Base-by-base conservation (phyloP, 2,797 vertebrate species). In the Pampus argenteus region DNA sequence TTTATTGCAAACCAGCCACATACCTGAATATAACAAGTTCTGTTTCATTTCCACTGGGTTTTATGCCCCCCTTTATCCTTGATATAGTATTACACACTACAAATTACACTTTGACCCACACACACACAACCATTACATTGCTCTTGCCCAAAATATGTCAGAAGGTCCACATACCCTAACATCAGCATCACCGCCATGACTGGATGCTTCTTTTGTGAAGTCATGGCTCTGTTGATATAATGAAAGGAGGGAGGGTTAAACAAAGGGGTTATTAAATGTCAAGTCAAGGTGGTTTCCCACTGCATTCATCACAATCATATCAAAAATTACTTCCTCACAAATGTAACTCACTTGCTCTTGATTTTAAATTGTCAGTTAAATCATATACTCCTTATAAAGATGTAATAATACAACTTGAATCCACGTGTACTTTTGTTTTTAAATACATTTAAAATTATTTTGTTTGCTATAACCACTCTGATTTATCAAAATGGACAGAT, bases 191-290 rank as follows among this genome's bases (percentile, higher is more conserved):
- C 57, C 51, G 4, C 81, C 83, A 70, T 93, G 90, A 89, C 78
- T 88, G 90, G 69, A 61, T 55, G 89, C 83, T 88, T 94, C 92
- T 92, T 93, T 94, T 87, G 88, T 86, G 81, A 90, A 86, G 66
- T 94, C 90, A 60, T 93, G 81, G 88, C 88, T 89, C 93, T 94
- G 91, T 91, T 88, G 91, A 86, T 71, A 82, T 74, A 89, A 92
- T 77, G 57, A 89, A 57, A 89, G 58, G 79, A 83, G 61, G 56
- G 34, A 55, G 34, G 65, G 66, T 83, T 85, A 76, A 84, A 83
- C 60, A 78, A 82, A 88, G 81, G 84, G 85, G 84, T 90, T 88
- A 91, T 90, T 88, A 91, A 92, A 91, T 56, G 69, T 79, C 77
- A 88, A 59, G 66, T 79, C 48, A 75, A 60, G 31, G 66, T 50